A percentile compares a stretch with the other conserved stretches of the same genome.
Conservation (phyloP, 2,888 invertebrate genomes). For the Tetranychus truncatus region DNA sequence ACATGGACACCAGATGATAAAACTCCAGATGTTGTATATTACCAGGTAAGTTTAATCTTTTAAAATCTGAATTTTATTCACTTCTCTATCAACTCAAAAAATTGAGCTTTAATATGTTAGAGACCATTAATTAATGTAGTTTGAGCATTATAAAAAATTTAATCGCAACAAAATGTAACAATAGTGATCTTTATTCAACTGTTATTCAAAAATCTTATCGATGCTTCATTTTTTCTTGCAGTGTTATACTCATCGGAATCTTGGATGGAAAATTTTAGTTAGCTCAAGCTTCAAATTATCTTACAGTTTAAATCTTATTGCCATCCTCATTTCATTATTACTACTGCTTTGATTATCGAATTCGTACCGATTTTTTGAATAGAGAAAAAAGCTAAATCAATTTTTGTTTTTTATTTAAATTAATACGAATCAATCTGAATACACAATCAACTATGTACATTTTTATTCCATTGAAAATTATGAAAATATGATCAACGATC, state of each 20-base stretch:
- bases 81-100: no score
- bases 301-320: not conserved
- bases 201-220: not conserved
- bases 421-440: not conserved
- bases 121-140: no score
- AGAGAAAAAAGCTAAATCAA: not conserved
- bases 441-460: not conserved
- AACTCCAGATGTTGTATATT: conserved; percentile 65
- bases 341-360: not conserved
- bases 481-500: no score
- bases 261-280: conserved; percentile 82
- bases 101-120: no score
- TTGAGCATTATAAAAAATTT: no score
- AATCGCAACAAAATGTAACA: conserved; percentile 4
- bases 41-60: conserved; percentile 47
- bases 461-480: not conserved
- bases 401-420: not conserved
- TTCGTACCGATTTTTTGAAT: not conserved
- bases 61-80: conserved; percentile 24
- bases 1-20: conserved; percentile 69
- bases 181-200: not conserved
- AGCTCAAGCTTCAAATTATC: not conserved
- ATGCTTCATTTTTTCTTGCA: conserved; percentile 32
- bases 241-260: conserved; percentile 78
- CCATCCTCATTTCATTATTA: conserved; percentile 7